Percentiles rank a stretch among this genome's conserved stretches.
Evolutionary conservation across 2,888 invertebrate species (phyloP).

Genomic region (Sphecodes monilicornis): DNA sequence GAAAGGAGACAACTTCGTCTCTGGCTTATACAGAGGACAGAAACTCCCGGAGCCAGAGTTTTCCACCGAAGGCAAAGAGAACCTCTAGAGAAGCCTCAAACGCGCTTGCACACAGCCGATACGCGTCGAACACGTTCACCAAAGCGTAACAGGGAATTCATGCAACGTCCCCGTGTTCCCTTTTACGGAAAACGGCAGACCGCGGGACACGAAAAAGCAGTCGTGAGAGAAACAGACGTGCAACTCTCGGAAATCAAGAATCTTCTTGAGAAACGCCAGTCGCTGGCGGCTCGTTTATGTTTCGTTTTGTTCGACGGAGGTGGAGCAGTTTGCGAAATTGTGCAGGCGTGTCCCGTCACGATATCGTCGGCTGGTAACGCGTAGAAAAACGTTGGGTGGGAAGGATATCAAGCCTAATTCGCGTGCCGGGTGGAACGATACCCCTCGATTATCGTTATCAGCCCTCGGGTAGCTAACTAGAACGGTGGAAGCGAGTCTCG

Average conservation of each 20-base stretch:
- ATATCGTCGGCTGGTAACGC: neutral
- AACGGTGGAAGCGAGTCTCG: neutral
- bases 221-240: too few species aligned
- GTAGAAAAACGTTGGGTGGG: neutral
- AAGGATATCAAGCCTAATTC: neutral
- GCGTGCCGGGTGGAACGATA: neutral
- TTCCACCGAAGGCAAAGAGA: too few species aligned
- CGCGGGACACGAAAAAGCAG: too few species aligned
- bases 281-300: neutral
- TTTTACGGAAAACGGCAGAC: too few species aligned
- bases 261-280: neutral
- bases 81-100: too few species aligned
- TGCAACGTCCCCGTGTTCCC: too few species aligned
- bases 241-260: neutral
- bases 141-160: too few species aligned
- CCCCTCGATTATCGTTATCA: neutral
- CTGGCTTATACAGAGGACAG: too few species aligned
- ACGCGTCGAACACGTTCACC: too few species aligned
- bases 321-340: neutral
- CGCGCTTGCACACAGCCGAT: too few species aligned
- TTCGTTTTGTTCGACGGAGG: neutral
- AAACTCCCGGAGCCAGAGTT: too few species aligned
- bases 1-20: too few species aligned
- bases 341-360: neutral
- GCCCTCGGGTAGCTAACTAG: neutral